Evolutionary conservation across 2,888 invertebrate genomes (phyloP).

Genomic region (Erannis defoliaria): DNA sequence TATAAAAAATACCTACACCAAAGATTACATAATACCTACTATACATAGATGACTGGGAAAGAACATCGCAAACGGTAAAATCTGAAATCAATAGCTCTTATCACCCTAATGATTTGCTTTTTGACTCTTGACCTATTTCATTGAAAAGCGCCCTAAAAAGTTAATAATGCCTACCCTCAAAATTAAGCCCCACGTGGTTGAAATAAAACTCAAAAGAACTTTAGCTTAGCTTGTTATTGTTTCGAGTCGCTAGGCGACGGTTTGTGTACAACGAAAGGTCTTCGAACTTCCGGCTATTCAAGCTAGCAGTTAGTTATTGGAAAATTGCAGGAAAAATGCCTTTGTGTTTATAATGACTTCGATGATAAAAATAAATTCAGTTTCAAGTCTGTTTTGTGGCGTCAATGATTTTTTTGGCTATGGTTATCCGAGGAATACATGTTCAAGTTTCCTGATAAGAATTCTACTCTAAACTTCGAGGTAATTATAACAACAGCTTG

Average conservation of each 20-base stretch:
- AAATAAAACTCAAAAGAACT: slow-evolving; percentile 46
- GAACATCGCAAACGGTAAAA: slow-evolving; percentile 2
- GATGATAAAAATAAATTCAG: background rate
- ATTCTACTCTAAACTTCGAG: too few species aligned
- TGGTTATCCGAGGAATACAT: background rate
- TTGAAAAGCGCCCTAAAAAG: slow-evolving; percentile 27
- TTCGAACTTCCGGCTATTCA: slow-evolving; percentile 54
- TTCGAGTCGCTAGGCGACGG: slow-evolving; percentile 71
- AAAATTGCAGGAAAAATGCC: slow-evolving; percentile 20
- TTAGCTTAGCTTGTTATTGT: slow-evolving; percentile 56
- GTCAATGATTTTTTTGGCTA: background rate
- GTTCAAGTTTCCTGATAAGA: too few species aligned
- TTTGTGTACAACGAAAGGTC: slow-evolving; percentile 54
- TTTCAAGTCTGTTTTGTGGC: background rate
- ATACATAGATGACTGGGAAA: background rate
- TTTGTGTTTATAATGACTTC: slow-evolving; percentile 5
- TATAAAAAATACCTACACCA: background rate
- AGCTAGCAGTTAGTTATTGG: slow-evolving; percentile 37
- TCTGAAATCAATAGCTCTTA: slow-evolving; percentile 57
- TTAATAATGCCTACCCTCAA: slow-evolving; percentile 24
- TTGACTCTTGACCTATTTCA: slow-evolving; percentile 63
- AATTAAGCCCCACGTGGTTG: slow-evolving; percentile 46
- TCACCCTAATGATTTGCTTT: slow-evolving; percentile 55
- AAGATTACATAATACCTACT: background rate
- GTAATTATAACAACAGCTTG: too few species aligned